A percentile compares a stretch with the other conserved stretches of the same genome.
Conservation (phyloP, 2,797 vertebrate genomes). For the Hippoglossus hippoglossus region DNA sequence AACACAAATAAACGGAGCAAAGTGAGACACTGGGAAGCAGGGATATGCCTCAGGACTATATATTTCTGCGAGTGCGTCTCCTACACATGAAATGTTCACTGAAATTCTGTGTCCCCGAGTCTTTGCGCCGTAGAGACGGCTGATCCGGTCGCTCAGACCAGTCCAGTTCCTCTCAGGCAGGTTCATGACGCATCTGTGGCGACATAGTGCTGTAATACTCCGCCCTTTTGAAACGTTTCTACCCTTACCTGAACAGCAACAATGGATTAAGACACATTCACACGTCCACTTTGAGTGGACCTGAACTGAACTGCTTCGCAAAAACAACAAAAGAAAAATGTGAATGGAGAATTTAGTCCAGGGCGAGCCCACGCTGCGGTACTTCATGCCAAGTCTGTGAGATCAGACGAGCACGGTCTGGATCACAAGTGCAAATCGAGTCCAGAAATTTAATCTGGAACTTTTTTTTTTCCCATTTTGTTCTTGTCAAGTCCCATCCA, state of each 20-base stretch:
- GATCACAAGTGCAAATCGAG: constrained; percentile 69
- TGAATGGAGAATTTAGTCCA: constrained; percentile 28
- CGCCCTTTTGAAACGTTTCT: constrained; percentile 11
- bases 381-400: constrained; percentile 57
- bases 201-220: constrained; percentile 23
- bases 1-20: constrained; percentile 86
- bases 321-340: constrained; percentile 20
- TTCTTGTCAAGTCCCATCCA: constrained; percentile 13
- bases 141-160: constrained; percentile 16
- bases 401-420: constrained; percentile 42
- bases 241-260: constrained; percentile 40
- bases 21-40: constrained; percentile 80
- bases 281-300: constrained; percentile 36
- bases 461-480: background rate
- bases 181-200: constrained; percentile 17
- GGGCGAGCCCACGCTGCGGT: constrained; percentile 30
- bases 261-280: constrained; percentile 58
- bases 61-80: constrained; percentile 57
- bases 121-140: constrained; percentile 36
- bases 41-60: constrained; percentile 52
- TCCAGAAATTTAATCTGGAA: constrained; percentile 51
- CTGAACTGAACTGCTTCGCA: constrained; percentile 45
- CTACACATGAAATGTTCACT: constrained; percentile 62
- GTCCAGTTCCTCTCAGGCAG: constrained; percentile 18
- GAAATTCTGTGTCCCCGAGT: constrained; percentile 19